A percentile compares a stretch with the other conserved stretches of the same genome.
These are phyloP conservation scores for Numida meleagris DNA, from an alignment of 2,113 vertebrate genomes.

Conservation along the genomic window DNA sequence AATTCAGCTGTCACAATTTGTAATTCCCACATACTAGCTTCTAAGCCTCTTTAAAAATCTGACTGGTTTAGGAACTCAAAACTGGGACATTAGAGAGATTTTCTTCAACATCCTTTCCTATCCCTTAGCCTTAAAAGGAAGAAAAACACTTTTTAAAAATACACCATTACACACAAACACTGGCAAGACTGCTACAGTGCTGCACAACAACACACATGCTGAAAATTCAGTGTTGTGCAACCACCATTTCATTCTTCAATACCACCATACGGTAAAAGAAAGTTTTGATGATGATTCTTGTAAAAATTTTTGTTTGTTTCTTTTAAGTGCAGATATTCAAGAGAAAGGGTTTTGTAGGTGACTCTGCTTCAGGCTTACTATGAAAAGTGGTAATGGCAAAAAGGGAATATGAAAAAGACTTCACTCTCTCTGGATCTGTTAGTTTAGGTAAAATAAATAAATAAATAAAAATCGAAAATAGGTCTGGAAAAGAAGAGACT, in stretches of 20 bases:
- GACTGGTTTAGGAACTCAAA: not conserved
- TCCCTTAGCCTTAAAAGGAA: not conserved
- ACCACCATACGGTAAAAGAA: not conserved
- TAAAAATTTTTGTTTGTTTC: not conserved
- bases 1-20: not conserved
- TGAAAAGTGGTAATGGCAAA: not conserved
- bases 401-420: not conserved
- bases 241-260: not conserved
- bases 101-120: not conserved
- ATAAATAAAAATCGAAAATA: not conserved
- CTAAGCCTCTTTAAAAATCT: not conserved
- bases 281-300: not conserved
- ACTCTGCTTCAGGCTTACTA: not conserved
- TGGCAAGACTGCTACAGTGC: not conserved
- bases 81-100: not conserved
- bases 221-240: not conserved
- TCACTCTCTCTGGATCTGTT: not conserved
- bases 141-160: not conserved
- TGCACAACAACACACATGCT: not conserved
- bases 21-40: not conserved
- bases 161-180: not conserved
- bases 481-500: not conserved
- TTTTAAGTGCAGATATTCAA: not conserved
- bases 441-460: not conserved
- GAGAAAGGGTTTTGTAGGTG: rapidly evolving